phyloP scores from a whole-genome alignment of 2,888 invertebrate species.

The Bugula neritina region DNA sequence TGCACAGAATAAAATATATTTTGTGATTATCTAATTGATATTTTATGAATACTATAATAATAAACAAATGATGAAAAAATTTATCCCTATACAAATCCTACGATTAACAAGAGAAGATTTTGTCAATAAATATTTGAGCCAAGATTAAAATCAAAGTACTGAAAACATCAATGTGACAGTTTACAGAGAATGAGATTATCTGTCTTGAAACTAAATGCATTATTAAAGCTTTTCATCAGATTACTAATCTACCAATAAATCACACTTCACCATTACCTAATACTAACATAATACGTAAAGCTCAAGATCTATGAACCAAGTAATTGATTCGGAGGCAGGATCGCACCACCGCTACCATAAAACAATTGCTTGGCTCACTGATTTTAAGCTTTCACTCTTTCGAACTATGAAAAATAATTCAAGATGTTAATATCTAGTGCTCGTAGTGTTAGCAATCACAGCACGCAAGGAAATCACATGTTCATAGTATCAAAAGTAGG shows the following conservation, averaged over 20 bases:
- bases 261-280: neutral
- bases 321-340: neutral
- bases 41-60: too few species aligned
- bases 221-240: neutral
- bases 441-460: too few species aligned
- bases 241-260: neutral
- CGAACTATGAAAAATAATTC: neutral
- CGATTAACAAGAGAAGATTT: too few species aligned
- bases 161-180: neutral
- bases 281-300: neutral
- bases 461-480: too few species aligned
- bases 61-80: too few species aligned
- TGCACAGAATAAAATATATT: too few species aligned
- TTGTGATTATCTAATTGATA: too few species aligned
- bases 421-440: too few species aligned
- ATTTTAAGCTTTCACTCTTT: slow-evolving; percentile 36
- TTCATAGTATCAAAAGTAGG: too few species aligned
- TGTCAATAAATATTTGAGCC: too few species aligned
- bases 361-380: neutral
- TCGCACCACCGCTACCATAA: neutral
- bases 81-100: too few species aligned
- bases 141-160: neutral
- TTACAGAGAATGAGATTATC: neutral
- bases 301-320: neutral
- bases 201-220: neutral